A percentile compares a stretch with the other conserved stretches of the same genome.
Conservation (phyloP, 2,888 invertebrate genomes). For the Drosophila algonquin region DNA sequence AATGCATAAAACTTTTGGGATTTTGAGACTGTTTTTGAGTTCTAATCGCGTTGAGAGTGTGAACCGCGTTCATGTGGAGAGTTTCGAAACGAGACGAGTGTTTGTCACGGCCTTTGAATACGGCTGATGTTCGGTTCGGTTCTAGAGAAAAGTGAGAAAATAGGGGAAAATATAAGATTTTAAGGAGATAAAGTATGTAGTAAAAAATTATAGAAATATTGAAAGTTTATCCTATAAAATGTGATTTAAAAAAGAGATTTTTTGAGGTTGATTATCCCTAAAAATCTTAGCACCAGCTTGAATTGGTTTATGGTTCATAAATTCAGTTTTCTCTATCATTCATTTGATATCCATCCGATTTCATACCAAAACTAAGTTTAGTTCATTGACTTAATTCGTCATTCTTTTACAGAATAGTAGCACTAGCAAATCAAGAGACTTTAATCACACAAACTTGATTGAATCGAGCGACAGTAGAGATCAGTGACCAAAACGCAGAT, state of each 20-base stretch:
- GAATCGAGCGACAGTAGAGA: too few relatives aligned
- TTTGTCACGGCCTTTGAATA: constrained; percentile 51
- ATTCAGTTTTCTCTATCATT: background rate
- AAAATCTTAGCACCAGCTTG: background rate
- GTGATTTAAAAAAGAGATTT: too few relatives aligned
- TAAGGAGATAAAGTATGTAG: background rate
- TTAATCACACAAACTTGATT: too few relatives aligned
- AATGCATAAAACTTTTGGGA: constrained; percentile 60
- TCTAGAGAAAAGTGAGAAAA: background rate
- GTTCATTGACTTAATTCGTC: too few relatives aligned
- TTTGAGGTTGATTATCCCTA: background rate
- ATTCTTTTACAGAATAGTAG: too few relatives aligned
- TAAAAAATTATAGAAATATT: background rate
- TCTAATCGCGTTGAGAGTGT: constrained; percentile 32
- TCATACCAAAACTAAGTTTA: too few relatives aligned
- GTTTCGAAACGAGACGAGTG: constrained; percentile 11
- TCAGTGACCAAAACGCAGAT: too few relatives aligned
- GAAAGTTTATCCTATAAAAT: too few relatives aligned
- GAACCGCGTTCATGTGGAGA: constrained; percentile 17
- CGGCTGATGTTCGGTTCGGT: constrained; percentile 51
- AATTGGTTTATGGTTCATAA: background rate
- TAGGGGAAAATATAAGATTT: background rate
- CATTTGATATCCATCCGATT: too few relatives aligned
- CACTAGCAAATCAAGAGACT: too few relatives aligned
- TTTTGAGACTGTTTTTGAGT: constrained; percentile 36